Conservation (phyloP, 1,140 invertebrate genomes). For the Elysia chlorotica region DNA sequence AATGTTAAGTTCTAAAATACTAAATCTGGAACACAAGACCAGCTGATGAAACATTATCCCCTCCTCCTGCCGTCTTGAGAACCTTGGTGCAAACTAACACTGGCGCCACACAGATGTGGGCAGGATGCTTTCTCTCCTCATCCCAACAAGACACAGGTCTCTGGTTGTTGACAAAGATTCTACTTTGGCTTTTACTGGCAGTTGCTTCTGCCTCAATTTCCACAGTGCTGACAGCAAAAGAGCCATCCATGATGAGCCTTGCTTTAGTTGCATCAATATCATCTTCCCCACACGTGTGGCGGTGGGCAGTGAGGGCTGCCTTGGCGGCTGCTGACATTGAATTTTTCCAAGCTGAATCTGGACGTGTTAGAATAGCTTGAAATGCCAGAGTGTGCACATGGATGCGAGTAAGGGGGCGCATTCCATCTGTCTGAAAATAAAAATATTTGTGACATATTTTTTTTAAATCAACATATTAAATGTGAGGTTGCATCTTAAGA, state of each 20-base stretch:
- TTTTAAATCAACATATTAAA: too few species aligned
- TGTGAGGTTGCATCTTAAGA: too few species aligned
- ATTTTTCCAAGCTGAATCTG: slow-evolving; percentile 67
- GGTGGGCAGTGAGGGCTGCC: slow-evolving; percentile 81
- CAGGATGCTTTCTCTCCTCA: slow-evolving; percentile 70
- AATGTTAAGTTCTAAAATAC: too few species aligned
- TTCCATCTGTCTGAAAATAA: slow-evolving; percentile 35
- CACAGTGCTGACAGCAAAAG: slow-evolving; percentile 73
- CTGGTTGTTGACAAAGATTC: slow-evolving; percentile 43
- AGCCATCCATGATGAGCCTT: slow-evolving; percentile 80
- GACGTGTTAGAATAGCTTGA: slow-evolving; percentile 79
- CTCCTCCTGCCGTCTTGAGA: slow-evolving; percentile 82
- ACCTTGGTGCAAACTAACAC: slow-evolving; percentile 84
- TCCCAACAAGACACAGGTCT: slow-evolving; percentile 83
- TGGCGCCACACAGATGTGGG: slow-evolving; percentile 82
- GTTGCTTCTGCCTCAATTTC: slow-evolving; percentile 27
- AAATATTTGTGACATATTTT: too few species aligned
- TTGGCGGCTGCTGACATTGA: slow-evolving; percentile 81
- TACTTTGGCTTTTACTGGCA: too few species aligned
- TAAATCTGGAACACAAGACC: slow-evolving; percentile 77
- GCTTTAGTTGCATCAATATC: slow-evolving; percentile 74
- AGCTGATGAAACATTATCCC: slow-evolving; percentile 87
- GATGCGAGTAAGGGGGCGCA: slow-evolving; percentile 73
- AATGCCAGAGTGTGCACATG: slow-evolving; percentile 88
- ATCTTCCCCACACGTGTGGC: slow-evolving; percentile 81